Evolutionary conservation across 2,113 vertebrate species (phyloP).

Genomic region (Leptobrachium leishanense): DNA sequence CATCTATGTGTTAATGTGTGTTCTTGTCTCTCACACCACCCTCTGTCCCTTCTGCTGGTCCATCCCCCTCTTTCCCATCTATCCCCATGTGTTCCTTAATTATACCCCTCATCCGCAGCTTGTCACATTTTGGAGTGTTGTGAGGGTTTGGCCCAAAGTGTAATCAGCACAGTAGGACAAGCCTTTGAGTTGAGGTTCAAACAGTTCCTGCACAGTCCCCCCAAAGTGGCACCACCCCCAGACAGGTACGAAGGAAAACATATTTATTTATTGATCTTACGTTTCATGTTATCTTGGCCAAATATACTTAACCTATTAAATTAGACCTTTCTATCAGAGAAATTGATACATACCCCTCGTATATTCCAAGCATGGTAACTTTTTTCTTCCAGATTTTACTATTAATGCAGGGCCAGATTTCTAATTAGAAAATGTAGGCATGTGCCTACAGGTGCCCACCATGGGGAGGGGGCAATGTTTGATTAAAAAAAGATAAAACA

Average conservation of each 20-base stretch:
- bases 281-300: not conserved
- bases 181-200: constrained; percentile 97
- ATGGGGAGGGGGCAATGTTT: no score
- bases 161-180: constrained; percentile 96
- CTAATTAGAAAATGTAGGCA: no score
- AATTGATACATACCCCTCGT: no score
- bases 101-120: constrained; percentile 63
- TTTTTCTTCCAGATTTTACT: no score
- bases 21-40: constrained; percentile 44
- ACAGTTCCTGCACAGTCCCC: constrained; percentile 92
- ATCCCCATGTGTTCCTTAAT: not conserved
- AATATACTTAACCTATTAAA: not conserved
- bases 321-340: no score
- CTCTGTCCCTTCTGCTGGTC: constrained; percentile 28
- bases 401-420: no score
- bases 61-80: fast-evolving
- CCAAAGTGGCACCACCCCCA: constrained; percentile 70
- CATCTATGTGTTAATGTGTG: constrained; percentile 41
- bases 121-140: constrained; percentile 97
- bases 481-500: no score
- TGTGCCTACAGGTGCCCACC: no score
- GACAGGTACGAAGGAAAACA: constrained; percentile 67
- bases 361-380: no score
- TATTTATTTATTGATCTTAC: not conserved
- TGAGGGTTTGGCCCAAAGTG: constrained; percentile 87